A percentile compares a stretch with the other conserved stretches of the same genome.
These are phyloP conservation scores for Geopemphigus sp. DNA, from an alignment of 1,140 invertebrate genomes.

Conservation along the genomic window DNA sequence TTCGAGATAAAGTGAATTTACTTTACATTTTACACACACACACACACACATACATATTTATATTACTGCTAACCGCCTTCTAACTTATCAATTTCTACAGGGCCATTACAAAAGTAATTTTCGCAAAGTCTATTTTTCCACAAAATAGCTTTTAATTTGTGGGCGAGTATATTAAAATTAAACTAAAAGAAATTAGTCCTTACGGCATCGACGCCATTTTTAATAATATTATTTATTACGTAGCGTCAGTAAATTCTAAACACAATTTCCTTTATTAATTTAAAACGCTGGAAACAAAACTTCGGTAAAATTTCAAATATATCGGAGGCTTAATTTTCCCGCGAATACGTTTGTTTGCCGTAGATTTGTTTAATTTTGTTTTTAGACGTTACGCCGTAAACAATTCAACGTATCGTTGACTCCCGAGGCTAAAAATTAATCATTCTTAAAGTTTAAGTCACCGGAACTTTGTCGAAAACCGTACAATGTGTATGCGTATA, in stretches of 20 bases:
- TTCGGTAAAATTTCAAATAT: not conserved
- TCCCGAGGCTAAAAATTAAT: not conserved
- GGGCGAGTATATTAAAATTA: not conserved
- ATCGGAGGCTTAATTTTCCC: not conserved
- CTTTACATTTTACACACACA: not conserved
- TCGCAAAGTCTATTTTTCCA: slow-evolving; percentile 3
- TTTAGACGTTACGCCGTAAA: not conserved
- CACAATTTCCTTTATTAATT: not conserved
- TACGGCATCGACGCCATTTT: too few species aligned
- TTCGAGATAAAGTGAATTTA: slow-evolving; percentile 16
- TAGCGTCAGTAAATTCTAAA: too few species aligned
- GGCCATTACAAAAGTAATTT: not conserved
- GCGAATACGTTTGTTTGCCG: not conserved
- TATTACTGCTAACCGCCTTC: not conserved
- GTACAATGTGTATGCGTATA: not conserved
- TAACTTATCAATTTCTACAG: not conserved
- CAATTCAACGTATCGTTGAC: not conserved
- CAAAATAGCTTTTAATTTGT: not conserved
- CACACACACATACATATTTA: not conserved
- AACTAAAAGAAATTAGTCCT: too few species aligned
- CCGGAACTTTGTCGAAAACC: not conserved
- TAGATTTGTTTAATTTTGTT: not conserved
- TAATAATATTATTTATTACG: too few species aligned
- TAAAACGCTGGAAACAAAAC: not conserved
- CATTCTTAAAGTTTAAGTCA: not conserved